phyloP scores from a whole-genome alignment of 2,888 invertebrate genomes.

The Syritta pipiens region DNA sequence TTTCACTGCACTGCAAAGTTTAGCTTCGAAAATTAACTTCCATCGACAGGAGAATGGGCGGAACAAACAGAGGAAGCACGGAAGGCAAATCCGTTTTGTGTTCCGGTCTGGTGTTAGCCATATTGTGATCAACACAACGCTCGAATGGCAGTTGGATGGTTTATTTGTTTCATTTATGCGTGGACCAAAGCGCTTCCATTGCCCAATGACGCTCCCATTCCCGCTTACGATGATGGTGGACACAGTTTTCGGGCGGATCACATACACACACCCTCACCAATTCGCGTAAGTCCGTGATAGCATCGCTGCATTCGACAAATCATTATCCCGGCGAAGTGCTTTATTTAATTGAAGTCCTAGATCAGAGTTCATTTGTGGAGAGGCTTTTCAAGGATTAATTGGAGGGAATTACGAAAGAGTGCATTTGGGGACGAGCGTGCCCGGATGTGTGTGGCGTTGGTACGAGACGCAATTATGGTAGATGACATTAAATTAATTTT shows the following conservation, averaged over 20 bases:
- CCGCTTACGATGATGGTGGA: conserved; percentile 49
- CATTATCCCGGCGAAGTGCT: conserved; percentile 54
- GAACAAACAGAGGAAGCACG: conserved; percentile 16
- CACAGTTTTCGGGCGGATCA: conserved; percentile 25
- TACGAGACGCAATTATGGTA: conserved; percentile 46
- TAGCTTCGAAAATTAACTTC: conserved; percentile 52
- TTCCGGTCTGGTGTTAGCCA: conserved; percentile 19
- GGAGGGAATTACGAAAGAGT: conserved; percentile 39
- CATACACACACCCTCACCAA: too few species aligned
- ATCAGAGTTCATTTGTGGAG: conserved; percentile 57
- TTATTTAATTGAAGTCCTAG: conserved; percentile 62
- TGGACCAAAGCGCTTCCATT: background rate
- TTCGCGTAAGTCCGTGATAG: too few species aligned
- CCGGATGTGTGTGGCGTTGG: background rate
- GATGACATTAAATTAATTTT: conserved; percentile 66
- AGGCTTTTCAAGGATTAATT: conserved; percentile 56
- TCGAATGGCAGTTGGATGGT: conserved; percentile 14
- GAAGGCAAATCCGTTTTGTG: conserved; percentile 15
- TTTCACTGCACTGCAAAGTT: conserved; percentile 11
- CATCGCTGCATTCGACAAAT: conserved; percentile 27
- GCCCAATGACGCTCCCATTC: background rate
- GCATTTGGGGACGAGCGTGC: conserved; percentile 8
- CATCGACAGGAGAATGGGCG: background rate
- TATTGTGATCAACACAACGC: conserved; percentile 31
- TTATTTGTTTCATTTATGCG: background rate